Evolutionary conservation across 2,888 invertebrate species (phyloP).

Genomic region (Eretmocerus hayati): DNA sequence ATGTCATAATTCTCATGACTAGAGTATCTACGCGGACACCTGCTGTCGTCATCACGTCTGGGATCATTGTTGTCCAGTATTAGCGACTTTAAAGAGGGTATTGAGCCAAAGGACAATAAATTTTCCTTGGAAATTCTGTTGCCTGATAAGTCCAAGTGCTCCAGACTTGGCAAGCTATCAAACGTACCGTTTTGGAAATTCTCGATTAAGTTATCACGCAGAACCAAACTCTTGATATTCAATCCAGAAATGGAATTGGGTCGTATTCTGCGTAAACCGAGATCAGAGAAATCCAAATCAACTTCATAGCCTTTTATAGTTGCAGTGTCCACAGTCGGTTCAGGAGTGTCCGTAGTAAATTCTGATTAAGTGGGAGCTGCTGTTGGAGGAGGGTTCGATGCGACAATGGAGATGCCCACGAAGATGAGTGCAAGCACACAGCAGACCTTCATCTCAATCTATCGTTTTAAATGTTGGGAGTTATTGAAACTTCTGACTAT

Average conservation of each 20-base stretch:
- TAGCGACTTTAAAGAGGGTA: slow-evolving; percentile 6
- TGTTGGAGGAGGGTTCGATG: no score
- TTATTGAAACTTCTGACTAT: no score
- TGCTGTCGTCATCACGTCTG: not conserved
- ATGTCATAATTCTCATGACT: no score
- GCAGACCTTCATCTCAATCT: no score
- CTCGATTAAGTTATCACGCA: slow-evolving; percentile 21
- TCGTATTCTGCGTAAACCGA: not conserved
- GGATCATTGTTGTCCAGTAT: slow-evolving; percentile 11
- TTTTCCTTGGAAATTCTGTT: slow-evolving; percentile 21
- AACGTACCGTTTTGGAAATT: slow-evolving; percentile 25
- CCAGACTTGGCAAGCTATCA: slow-evolving; percentile 21
- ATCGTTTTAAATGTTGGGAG: no score
- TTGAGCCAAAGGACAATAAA: slow-evolving; percentile 8
- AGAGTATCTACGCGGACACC: no score
- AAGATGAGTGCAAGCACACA: no score
- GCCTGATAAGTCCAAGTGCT: slow-evolving; percentile 29
- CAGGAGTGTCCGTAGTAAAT: no score
- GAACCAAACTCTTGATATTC: slow-evolving; percentile 20
- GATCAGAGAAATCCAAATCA: slow-evolving; percentile 3
- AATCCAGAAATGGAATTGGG: slow-evolving; percentile 3
- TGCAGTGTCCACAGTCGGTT: no score
- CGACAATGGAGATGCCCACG: no score
- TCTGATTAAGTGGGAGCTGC: no score
- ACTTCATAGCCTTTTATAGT: no score